These are phyloP conservation scores for Meghimatium bilineatum DNA, from an alignment of 2,888 invertebrate species.

Conservation along the genomic window DNA sequence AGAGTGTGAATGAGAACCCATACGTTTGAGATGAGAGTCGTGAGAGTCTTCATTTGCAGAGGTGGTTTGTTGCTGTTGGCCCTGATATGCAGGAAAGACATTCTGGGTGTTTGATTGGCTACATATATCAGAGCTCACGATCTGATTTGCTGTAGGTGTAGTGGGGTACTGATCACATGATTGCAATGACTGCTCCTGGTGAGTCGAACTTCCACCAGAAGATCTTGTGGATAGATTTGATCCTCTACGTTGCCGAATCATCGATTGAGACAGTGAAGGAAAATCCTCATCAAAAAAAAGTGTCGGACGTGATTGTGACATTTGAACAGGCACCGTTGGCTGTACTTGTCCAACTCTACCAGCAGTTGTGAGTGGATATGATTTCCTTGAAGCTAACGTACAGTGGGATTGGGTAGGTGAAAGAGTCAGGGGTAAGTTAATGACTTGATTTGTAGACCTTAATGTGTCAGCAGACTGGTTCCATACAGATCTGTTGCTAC, in stretches of 20 bases:
- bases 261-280: constrained; percentile 32
- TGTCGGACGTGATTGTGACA: neutral
- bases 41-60: neutral
- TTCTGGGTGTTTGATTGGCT: neutral
- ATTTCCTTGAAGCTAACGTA: constrained; percentile 2
- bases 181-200: constrained; percentile 7
- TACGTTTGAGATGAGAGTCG: neutral
- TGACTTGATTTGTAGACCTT: neutral
- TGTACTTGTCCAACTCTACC: neutral
- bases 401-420: constrained; percentile 2
- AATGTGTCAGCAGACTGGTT: neutral
- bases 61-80: neutral
- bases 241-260: neutral
- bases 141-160: neutral
- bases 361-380: neutral
- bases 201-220: constrained; percentile 23
- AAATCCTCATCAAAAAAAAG: constrained; percentile 26
- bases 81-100: neutral
- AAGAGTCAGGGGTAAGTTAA: neutral
- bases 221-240: constrained; percentile 34
- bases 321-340: neutral
- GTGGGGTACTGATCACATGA: neutral
- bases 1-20: neutral
- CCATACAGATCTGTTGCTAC: constrained; percentile 18
- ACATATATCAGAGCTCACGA: neutral